Conservation (phyloP, 1,140 invertebrate species). For the Drosophila orena region DNA sequence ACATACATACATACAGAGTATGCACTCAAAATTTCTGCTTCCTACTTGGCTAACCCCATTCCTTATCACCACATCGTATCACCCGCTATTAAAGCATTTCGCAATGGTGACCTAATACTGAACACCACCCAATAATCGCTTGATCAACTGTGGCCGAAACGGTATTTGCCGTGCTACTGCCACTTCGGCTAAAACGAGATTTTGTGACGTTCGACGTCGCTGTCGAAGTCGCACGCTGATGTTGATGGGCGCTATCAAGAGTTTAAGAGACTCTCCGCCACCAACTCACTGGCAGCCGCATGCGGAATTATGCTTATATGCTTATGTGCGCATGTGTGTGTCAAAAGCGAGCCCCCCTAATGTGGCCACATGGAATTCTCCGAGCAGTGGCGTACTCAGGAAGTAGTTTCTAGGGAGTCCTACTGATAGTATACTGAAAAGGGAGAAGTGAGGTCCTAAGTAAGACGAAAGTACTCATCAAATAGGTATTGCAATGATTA, state of each 20-base stretch:
- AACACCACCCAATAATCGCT: slow-evolving; percentile 34
- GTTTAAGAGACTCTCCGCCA: slow-evolving; percentile 14
- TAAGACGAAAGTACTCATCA: too few species aligned
- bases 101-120: slow-evolving; percentile 21
- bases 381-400: slow-evolving; percentile 10
- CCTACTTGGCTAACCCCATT: background rate
- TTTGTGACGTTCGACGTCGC: slow-evolving; percentile 27
- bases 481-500: too few species aligned
- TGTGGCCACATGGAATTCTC: slow-evolving; percentile 40
- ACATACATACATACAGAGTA: too few species aligned
- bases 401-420: background rate
- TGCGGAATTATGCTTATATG: slow-evolving; percentile 16
- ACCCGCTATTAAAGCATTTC: slow-evolving; percentile 4
- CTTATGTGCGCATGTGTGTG: slow-evolving; percentile 30
- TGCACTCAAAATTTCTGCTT: too few species aligned
- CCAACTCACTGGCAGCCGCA: background rate
- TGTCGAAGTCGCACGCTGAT: slow-evolving; percentile 21
- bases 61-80: slow-evolving; percentile 2
- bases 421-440: too few species aligned
- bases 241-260: slow-evolving; percentile 43
- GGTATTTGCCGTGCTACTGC: slow-evolving; percentile 27
- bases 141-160: slow-evolving; percentile 45
- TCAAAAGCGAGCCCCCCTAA: slow-evolving; percentile 46
- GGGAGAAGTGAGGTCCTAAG: too few species aligned
- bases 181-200: slow-evolving; percentile 34